These are phyloP conservation scores for Sipha maydis DNA, from an alignment of 2,888 invertebrate species.

Conservation along the genomic window DNA sequence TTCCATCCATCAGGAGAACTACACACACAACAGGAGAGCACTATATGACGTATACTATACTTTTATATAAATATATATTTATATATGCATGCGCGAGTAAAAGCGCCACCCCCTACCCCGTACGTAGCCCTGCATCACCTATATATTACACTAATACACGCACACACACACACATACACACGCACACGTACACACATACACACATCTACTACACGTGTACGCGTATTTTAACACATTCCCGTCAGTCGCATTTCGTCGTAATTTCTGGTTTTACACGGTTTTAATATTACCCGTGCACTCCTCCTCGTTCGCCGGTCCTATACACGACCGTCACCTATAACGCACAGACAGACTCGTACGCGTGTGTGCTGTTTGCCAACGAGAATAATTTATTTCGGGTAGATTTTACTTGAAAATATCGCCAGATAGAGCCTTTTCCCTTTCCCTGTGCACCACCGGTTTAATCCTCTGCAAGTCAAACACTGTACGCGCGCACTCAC, in stretches of 20 bases:
- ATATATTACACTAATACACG: too few relatives aligned
- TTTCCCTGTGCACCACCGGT: background rate
- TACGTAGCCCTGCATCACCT: too few relatives aligned
- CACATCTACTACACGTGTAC: background rate
- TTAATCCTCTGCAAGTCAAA: conserved; percentile 45
- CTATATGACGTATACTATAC: too few relatives aligned
- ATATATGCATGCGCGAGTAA: too few relatives aligned
- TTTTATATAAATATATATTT: background rate
- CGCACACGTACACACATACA: too few relatives aligned
- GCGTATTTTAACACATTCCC: background rate
- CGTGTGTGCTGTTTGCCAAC: conserved; percentile 24
- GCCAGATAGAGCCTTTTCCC: background rate
- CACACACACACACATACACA: too few relatives aligned
- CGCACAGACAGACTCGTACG: background rate
- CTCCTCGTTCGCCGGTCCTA: background rate
- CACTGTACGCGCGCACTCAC: background rate
- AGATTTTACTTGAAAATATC: conserved; percentile 50
- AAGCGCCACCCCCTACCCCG: too few relatives aligned
- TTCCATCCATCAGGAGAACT: too few relatives aligned
- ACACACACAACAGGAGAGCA: too few relatives aligned
- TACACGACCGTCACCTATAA: background rate
- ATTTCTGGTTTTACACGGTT: conserved; percentile 54
- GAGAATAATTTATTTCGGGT: conserved; percentile 56
- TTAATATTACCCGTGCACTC: conserved; percentile 13
- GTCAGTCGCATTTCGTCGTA: conserved; percentile 46